Evolutionary conservation across 2,113 vertebrate species (phyloP), one percentile per base, ranked within the genome.

Genomic region (Dolichotis patagonum): DNA sequence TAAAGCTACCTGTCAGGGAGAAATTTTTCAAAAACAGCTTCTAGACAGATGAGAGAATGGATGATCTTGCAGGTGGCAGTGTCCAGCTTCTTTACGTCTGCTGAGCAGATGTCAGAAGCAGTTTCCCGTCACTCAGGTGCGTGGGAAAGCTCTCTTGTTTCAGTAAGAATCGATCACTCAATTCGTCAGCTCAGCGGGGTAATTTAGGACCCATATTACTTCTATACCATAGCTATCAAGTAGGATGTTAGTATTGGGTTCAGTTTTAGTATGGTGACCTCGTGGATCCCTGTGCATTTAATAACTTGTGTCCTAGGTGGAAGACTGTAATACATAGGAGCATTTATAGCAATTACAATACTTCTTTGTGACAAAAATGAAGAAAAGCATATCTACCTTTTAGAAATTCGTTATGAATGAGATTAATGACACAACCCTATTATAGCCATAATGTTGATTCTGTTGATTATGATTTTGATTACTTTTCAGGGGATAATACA

Each of bases 371-470:
- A 84, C 73, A 11, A 85, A 90, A 56, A 16, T 46, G 26, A 87
- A 3, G 83, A 89, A 75, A 82, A 90, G 9, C 24, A 14, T 6
- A 62, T 46, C 9, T 85, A 43, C 4, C 65, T 85, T 83, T 73
- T 5, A 43, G 82, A 46, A 90, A 90, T 58, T 28, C 73, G 62
- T 28, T 78, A 56, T 73, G 77, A 93, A 86, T 93, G 58, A 78
- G 52, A 43, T 86, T 95, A 96, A 95, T 22, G 30, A 80, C 32
- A 93, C 54, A 93, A 54, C 49, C 54, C 24, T 58, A 63, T 89
- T 65, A 41, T 69, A 83, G 38, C 4, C 54, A 43, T 63, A 49
- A 93, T n/a, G n/a, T n/a, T n/a, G n/a, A n/a, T n/a, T n/a, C n/a
- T n/a, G 13, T 71, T 52, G 26, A 62, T 3, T 6, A 20, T 49